phyloP scores from a whole-genome alignment of 1,140 invertebrate species.

The Cherax quadricarinatus region DNA sequence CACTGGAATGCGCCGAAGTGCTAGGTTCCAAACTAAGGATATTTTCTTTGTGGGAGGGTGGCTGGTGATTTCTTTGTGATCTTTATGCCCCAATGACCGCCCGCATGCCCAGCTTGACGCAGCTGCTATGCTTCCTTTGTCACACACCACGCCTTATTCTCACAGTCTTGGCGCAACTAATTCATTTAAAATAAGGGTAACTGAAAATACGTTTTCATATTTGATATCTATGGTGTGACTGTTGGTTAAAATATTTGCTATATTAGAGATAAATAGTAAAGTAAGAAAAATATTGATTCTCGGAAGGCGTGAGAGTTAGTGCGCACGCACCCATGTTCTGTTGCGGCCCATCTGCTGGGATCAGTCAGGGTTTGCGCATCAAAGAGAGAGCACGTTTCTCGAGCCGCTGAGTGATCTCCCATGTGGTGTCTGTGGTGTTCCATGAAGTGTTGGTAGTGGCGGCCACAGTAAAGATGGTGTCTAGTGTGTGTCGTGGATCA shows the following conservation, averaged over 20 bases:
- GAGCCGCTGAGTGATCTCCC: constrained; percentile 66
- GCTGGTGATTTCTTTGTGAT: constrained; percentile 72
- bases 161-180: constrained; percentile 30
- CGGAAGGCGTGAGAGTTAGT: constrained; percentile 64
- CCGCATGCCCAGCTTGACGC: constrained; percentile 70
- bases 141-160: constrained; percentile 54
- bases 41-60: constrained; percentile 69
- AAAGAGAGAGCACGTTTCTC: constrained; percentile 61
- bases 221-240: neutral
- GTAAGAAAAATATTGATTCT: constrained; percentile 32
- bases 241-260: neutral
- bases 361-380: constrained; percentile 66
- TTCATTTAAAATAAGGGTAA: neutral
- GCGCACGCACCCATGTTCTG: constrained; percentile 55
- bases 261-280: neutral
- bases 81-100: constrained; percentile 70
- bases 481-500: constrained; percentile 64
- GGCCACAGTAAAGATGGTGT: constrained; percentile 68
- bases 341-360: constrained; percentile 61
- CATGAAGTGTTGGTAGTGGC: constrained; percentile 62
- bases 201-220: neutral
- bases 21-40: constrained; percentile 68
- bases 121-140: constrained; percentile 73
- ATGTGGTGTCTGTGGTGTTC: constrained; percentile 65
- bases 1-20: constrained; percentile 51